These are phyloP conservation scores for Acanthococcus lagerstroemiae DNA, from an alignment of 2,888 invertebrate genomes.

Conservation along the genomic window DNA sequence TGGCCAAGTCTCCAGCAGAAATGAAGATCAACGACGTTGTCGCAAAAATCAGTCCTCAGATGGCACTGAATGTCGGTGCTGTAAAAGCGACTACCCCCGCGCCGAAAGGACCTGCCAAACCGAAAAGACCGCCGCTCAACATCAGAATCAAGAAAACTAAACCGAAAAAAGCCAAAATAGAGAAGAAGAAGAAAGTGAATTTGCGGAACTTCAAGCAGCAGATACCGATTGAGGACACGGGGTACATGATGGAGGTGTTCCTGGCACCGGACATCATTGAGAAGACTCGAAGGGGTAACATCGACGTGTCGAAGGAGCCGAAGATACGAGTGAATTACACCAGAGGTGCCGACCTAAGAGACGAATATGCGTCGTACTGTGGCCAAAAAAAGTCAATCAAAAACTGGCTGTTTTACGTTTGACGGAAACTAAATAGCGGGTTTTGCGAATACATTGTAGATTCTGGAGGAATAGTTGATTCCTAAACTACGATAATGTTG, in stretches of 20 bases:
- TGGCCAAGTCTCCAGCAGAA: too few species aligned
- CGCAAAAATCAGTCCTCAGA: too few species aligned
- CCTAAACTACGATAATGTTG: too few species aligned
- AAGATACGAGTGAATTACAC: not conserved
- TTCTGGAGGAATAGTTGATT: too few species aligned
- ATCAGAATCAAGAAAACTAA: too few species aligned
- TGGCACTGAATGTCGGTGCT: too few species aligned
- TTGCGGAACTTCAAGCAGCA: slow-evolving; percentile 10
- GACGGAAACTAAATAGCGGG: too few species aligned
- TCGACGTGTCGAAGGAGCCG: slow-evolving; percentile 8
- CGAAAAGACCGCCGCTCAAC: too few species aligned
- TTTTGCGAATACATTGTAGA: too few species aligned
- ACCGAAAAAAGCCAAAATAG: not conserved
- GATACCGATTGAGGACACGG: slow-evolving; percentile 6
- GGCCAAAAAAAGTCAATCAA: slow-evolving; percentile 2
- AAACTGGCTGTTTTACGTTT: slow-evolving; percentile 18
- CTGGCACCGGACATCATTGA: slow-evolving; percentile 1
- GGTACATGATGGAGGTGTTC: slow-evolving; percentile 7
- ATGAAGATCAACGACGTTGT: too few species aligned
- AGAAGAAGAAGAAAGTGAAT: slow-evolving; percentile 3
- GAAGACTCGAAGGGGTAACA: slow-evolving; percentile 8
- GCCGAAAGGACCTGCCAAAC: too few species aligned
- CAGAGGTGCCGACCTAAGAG: slow-evolving; percentile 6
- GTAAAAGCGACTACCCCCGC: too few species aligned
- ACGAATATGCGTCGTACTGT: slow-evolving; percentile 17